These are phyloP conservation scores for Ylistrum balloti DNA, from an alignment of 1,140 invertebrate genomes.

Conservation along the genomic window DNA sequence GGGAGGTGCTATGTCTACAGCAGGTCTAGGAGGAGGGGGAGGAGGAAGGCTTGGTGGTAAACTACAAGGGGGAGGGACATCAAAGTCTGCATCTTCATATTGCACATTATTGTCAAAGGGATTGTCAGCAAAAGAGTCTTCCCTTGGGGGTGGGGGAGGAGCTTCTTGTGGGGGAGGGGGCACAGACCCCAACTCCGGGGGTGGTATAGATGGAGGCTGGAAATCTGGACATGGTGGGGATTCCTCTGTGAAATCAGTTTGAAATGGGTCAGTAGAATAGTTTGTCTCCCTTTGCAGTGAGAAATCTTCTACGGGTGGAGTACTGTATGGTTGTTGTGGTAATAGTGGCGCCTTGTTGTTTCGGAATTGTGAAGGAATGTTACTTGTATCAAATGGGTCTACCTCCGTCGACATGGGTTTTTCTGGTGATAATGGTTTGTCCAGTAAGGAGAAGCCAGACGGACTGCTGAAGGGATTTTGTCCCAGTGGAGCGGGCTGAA, in stretches of 20 bases:
- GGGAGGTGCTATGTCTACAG: constrained; percentile 48
- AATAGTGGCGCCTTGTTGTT: constrained; percentile 33
- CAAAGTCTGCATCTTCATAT: constrained; percentile 45
- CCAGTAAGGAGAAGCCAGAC: constrained; percentile 48
- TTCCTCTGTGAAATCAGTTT: background rate
- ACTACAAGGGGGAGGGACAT: constrained; percentile 45
- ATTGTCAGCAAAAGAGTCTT: constrained; percentile 42
- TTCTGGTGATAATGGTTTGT: constrained; percentile 57
- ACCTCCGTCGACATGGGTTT: background rate
- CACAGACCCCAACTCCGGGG: background rate
- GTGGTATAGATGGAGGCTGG: background rate
- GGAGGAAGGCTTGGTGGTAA: constrained; percentile 58
- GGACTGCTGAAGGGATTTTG: background rate
- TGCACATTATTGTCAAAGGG: constrained; percentile 41
- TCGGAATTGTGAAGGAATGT: constrained; percentile 47
- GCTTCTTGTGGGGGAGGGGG: constrained; percentile 59
- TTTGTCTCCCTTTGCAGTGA: background rate
- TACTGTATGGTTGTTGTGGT: constrained; percentile 45
- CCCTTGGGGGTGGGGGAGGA: constrained; percentile 44
- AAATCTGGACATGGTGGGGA: background rate
- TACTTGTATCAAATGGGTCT: constrained; percentile 70
- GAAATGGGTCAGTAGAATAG: background rate
- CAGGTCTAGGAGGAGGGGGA: constrained; percentile 50
- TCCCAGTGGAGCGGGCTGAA: background rate
- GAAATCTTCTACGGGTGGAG: constrained; percentile 45